Base-by-base conservation (phyloP, 2,113 vertebrate genomes). In the Hemibagrus wyckioides region DNA sequence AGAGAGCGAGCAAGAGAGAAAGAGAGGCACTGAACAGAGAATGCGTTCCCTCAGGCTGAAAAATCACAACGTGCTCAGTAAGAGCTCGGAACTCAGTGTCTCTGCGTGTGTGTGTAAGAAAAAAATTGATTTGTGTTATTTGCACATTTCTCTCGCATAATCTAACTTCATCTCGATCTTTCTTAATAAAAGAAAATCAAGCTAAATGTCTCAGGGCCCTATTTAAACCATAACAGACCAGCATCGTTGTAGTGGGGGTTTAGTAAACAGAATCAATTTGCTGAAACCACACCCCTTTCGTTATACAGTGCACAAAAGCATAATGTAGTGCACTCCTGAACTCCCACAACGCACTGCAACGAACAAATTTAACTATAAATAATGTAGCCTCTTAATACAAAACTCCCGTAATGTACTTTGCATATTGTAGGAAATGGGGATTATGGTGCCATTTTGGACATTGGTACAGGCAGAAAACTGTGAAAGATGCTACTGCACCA, bases 11-110 rank as follows among this genome's bases (percentile, higher is more conserved):
- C 3, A 7, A 44, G 44, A 2, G 33, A 56, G 19, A 67, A 48
- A 67, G 15, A 73, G 21, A 63, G 11, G 48, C 25, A 19, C 39
- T 82, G 36, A 61, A 86, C 73, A 39, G 86, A 79, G 86, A 69
- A 54, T 6, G 73, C 15, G 5, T 59, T 83, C 63, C 69, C 54
- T 39, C 39, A 76, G 41, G 75, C 85, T 86, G 75, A 65, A 67
- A 67, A 80, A 80, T 54, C 23, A 7, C 57, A 80, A 36, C 36
- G 44, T 54, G 75, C 83, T 85, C 54, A 73, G 25, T 73, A 71
- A 75, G 30, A 17, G 48, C 36, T 69, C 14, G 33, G 15, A 77
- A 77, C 21, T 52, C 25, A n/a, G 23, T 87, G 54, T 76, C 14
- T 75, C 44, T 83, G 25, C 1, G 3, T 30, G 5, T 79, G 6